phyloP scores from a whole-genome alignment of 2,113 vertebrate species.

The Ctenodactylus gundi region DNA sequence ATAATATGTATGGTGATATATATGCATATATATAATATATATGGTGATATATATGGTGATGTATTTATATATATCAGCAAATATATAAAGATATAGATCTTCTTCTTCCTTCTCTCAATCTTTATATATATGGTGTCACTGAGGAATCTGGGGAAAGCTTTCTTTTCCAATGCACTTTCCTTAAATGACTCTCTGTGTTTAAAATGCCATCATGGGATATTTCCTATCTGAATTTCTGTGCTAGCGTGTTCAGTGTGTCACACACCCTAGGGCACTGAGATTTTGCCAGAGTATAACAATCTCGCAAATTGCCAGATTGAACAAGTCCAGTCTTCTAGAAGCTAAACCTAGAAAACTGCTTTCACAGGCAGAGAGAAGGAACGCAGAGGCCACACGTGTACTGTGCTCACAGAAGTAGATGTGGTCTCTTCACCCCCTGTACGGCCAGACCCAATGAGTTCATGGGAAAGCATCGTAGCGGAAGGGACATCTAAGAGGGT shows the following conservation, averaged over 20 bases:
- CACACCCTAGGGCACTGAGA: neutral
- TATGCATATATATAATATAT: no score
- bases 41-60: no score
- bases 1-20: no score
- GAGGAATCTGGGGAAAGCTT: neutral
- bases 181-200: neutral
- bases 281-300: neutral
- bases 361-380: neutral
- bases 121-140: neutral
- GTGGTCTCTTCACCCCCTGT: neutral
- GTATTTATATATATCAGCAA: no score
- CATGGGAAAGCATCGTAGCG: fast-evolving
- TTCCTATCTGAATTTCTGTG: no score
- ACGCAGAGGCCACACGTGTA: neutral
- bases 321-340: neutral
- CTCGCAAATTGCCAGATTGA: neutral
- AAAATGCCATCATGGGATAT: neutral
- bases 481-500: no score
- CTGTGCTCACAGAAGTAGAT: neutral
- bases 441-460: neutral
- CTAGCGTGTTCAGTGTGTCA: fast-evolving
- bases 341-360: neutral
- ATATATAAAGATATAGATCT: no score
- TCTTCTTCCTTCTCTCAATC: no score
- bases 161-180: neutral